Conservation (phyloP, 2,888 invertebrate genomes). For the Neria commutata region DNA sequence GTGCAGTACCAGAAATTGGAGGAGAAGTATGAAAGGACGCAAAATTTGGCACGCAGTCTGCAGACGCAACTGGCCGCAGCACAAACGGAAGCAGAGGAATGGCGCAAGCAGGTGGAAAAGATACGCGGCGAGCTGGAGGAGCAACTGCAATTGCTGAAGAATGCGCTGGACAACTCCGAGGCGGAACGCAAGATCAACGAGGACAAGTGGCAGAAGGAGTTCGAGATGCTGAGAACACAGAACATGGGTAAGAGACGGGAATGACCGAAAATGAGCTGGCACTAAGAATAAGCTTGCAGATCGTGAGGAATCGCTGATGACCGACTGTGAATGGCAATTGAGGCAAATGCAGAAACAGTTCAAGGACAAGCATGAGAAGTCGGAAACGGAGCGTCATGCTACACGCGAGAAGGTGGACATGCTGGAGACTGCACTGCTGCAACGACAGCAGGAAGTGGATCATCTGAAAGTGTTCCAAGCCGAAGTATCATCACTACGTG, state of each 20-base stretch:
- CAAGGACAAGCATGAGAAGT: slow-evolving; percentile 69
- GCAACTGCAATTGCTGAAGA: slow-evolving; percentile 65
- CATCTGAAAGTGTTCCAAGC: slow-evolving; percentile 65
- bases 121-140: slow-evolving; percentile 64
- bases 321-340: slow-evolving; percentile 85
- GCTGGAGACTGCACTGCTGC: slow-evolving; percentile 47
- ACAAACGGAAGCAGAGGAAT: slow-evolving; percentile 52
- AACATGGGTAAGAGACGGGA: slow-evolving; percentile 62
- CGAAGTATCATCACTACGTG: slow-evolving; percentile 66
- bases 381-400: slow-evolving; percentile 67
- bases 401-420: slow-evolving; percentile 60
- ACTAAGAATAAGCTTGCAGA: slow-evolving; percentile 57
- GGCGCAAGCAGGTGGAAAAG: slow-evolving; percentile 59
- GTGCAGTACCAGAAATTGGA: slow-evolving; percentile 62
- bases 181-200: slow-evolving; percentile 67
- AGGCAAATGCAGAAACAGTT: slow-evolving; percentile 76
- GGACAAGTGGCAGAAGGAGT: slow-evolving; percentile 69
- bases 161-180: slow-evolving; percentile 66
- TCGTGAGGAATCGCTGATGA: slow-evolving; percentile 74
- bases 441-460: slow-evolving; percentile 58
- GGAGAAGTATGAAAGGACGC: slow-evolving; percentile 64
- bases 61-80: slow-evolving; percentile 58
- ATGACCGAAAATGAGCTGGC: slow-evolving; percentile 6
- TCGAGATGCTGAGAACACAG: slow-evolving; percentile 69
- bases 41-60: slow-evolving; percentile 56